Base-by-base conservation (phyloP, 2,888 invertebrate genomes). In the Tachina fera region DNA sequence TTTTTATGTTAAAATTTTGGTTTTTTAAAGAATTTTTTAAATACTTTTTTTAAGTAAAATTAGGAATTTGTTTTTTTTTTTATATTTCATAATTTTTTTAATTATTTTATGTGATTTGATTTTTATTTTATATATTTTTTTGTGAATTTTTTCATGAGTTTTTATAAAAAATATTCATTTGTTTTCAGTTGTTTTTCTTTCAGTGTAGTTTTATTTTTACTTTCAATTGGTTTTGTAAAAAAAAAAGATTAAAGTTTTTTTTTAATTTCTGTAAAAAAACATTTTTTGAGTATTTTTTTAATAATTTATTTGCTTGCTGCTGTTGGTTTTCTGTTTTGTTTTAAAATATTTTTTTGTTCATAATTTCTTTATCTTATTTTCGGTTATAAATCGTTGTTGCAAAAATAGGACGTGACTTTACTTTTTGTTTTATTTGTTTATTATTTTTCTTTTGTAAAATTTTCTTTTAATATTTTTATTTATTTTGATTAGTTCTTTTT, bases 331-430 rank as follows among this genome's bases (percentile, higher is more conserved):
- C 71, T 86, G 41, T 87, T 87, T 88, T 86, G 76, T 89, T 89
- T 78, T 74, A 84, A 84, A 77, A 82, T 67, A 67, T 67, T 51
- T 65, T 87, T 85, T 86, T 89, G 87, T 87, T 83, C 22, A 19
- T 70, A 56, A 77, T 39, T 39, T 31, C 9, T 39, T 68, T 53
- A 41, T 22, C 1, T 53, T 68, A 87, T 83, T 82, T 86, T 87
- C 79, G 89, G 88, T 91, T 90, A 90, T 91, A 91, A 91, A 91
- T 91, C 91, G 91, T 92, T 92, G 92, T 92, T 92, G 92, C 92
- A 92, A 92, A 92, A 92, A 92, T 92, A 92, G 92, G 92, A 92
- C 92, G 92, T 92, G 92, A 92, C 91, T 89, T 89, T 88, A 88
- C 88, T 89, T 80, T 86, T 87, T 87, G 87, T 87, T 80, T 68